Percentiles rank a stretch among this genome's conserved stretches.
Conservation (phyloP, 2,797 vertebrate species). For the Chelidonichthys spinosus region DNA sequence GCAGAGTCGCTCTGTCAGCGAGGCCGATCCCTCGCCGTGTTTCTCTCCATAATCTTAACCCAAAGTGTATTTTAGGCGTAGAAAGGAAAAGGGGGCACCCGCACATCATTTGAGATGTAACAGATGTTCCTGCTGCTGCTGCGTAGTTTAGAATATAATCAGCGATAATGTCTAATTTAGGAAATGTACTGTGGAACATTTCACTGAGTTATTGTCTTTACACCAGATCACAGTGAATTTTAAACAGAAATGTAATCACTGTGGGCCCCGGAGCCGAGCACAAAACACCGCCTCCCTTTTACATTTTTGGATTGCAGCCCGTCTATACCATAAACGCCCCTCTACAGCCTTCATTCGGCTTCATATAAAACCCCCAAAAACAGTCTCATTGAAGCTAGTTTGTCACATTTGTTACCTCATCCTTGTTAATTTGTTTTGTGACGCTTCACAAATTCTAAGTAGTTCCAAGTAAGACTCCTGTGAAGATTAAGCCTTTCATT, state of each 20-base stretch:
- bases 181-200: constrained; percentile 80
- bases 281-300: constrained; percentile 34
- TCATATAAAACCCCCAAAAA: constrained; percentile 11
- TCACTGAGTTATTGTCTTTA: constrained; percentile 74
- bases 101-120: constrained; percentile 74
- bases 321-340: constrained; percentile 58
- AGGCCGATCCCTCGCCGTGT: constrained; percentile 25
- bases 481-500: constrained; percentile 56
- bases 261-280: constrained; percentile 27
- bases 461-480: constrained; percentile 35
- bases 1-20: constrained; percentile 36
- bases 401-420: constrained; percentile 31
- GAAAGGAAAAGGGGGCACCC: constrained; percentile 37
- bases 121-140: constrained; percentile 75
- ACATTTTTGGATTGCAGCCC: constrained; percentile 37
- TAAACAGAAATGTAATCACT: constrained; percentile 71
- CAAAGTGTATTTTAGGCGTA: constrained; percentile 33
- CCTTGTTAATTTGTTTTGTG: constrained; percentile 25
- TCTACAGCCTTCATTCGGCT: constrained; percentile 24
- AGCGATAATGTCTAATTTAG: constrained; percentile 79
- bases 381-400: constrained; percentile 9
- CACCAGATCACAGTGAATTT: constrained; percentile 67
- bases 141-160: constrained; percentile 81
- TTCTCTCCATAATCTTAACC: constrained; percentile 18
- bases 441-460: constrained; percentile 17